Percentiles rank a stretch among this genome's conserved stretches.
Conservation (phyloP, 2,888 invertebrate species). For the Morpho helenor region DNA sequence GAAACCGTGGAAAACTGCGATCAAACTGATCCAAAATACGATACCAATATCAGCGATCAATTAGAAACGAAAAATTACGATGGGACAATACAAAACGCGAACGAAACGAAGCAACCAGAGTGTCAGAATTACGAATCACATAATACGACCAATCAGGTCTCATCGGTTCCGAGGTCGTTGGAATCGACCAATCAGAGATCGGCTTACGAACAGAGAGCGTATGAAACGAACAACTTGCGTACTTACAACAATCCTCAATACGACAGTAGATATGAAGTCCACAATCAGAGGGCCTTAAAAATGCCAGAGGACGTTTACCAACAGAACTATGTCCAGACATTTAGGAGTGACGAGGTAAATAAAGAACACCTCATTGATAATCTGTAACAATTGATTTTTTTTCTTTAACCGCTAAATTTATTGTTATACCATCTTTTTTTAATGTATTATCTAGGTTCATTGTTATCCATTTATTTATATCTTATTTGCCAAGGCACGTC, state of each 20-base stretch:
- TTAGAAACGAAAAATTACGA: constrained; percentile 17
- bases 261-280: constrained; percentile 27
- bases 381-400: no score
- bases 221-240: constrained; percentile 26
- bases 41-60: constrained; percentile 4
- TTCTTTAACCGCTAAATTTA: no score
- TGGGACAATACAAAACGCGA: constrained; percentile 4
- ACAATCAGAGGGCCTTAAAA: constrained; percentile 26
- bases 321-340: constrained; percentile 37
- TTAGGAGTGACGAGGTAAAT: constrained; percentile 48
- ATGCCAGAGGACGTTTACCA: constrained; percentile 25
- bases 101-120: constrained; percentile 1
- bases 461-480: no score
- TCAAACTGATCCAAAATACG: constrained; percentile 15
- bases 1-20: constrained; percentile 28
- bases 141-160: constrained; percentile 5
- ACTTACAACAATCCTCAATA: constrained; percentile 24
- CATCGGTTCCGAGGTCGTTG: constrained; percentile 1
- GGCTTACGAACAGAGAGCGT: constrained; percentile 16
- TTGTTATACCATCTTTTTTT: no score
- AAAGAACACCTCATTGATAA: no score
- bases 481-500: no score
- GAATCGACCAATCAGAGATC: constrained; percentile 25
- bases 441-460: no score
- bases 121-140: constrained; percentile 2